These are phyloP conservation scores for Aptenodytes forsteri DNA, from an alignment of 2,113 vertebrate species.

Conservation along the genomic window DNA sequence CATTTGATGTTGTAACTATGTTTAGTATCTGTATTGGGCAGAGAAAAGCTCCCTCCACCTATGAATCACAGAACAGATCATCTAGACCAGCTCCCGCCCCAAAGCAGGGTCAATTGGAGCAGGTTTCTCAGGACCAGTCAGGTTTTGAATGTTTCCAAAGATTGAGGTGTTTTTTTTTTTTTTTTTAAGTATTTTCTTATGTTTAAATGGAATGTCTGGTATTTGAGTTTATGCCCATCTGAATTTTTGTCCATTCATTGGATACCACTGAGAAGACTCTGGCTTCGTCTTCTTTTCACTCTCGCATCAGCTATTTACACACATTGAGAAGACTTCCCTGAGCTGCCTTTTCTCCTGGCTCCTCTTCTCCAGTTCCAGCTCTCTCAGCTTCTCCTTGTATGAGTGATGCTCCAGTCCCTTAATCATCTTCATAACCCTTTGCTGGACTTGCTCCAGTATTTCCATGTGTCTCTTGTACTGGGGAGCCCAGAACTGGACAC, in stretches of 20 bases:
- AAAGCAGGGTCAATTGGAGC: background rate
- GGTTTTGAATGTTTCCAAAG: background rate
- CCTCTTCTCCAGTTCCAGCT: background rate
- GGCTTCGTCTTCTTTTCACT: background rate
- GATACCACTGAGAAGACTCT: background rate
- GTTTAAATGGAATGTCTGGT: background rate
- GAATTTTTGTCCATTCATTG: background rate
- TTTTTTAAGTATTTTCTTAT: background rate
- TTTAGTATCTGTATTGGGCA: background rate
- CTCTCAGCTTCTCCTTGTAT: background rate
- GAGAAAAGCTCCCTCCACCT: background rate
- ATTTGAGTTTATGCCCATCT: background rate
- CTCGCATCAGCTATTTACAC: background rate
- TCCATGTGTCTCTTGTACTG: background rate
- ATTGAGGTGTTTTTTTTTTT: no score
- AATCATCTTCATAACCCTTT: background rate
- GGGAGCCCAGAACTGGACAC: background rate
- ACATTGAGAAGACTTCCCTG: background rate
- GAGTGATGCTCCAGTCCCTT: background rate
- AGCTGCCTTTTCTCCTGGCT: background rate
- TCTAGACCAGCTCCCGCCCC: background rate
- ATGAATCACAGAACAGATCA: accelerated
- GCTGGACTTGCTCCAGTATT: background rate
- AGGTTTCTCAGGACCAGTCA: background rate
- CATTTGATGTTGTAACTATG: background rate